Evolutionary conservation across 2,888 invertebrate genomes (phyloP).

Genomic region (Drosophila robusta): DNA sequence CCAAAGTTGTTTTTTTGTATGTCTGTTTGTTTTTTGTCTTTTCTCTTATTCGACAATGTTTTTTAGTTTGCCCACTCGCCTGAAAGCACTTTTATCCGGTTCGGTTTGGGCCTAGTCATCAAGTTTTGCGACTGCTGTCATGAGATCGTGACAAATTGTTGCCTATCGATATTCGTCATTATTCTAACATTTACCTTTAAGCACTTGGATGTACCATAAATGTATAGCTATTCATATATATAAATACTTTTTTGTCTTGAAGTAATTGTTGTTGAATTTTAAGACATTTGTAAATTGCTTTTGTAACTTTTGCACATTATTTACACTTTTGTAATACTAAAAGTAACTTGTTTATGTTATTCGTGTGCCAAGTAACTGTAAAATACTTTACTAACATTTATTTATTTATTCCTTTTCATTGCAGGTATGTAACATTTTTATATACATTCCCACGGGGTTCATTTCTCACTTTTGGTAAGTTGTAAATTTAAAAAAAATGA

Average conservation of each 20-base stretch:
- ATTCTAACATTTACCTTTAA: constrained; percentile 35
- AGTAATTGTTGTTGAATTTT: not conserved
- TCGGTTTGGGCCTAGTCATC: constrained; percentile 29
- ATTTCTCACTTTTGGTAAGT: constrained; percentile 4
- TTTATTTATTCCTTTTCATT: constrained; percentile 37
- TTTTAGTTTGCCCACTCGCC: constrained; percentile 32
- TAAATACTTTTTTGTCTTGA: not conserved
- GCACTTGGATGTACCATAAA: constrained; percentile 11
- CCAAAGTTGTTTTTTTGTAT: constrained; percentile 34
- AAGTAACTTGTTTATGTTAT: not conserved
- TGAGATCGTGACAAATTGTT: constrained; percentile 57
- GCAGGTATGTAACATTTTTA: constrained; percentile 61
- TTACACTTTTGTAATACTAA: not conserved
- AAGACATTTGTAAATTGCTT: not conserved
- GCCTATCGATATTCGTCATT: constrained; percentile 49
- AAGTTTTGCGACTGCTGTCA: constrained; percentile 8
- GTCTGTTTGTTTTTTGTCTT: constrained; percentile 5
- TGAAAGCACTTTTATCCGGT: constrained; percentile 28
- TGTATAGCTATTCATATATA: not conserved
- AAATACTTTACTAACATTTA: constrained; percentile 4
- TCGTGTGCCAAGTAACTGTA: constrained; percentile 1
- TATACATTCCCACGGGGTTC: not conserved
- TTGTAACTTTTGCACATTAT: constrained; percentile 6
- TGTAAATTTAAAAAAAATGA: not conserved
- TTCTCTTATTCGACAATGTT: not conserved